These are phyloP conservation scores for Pipra filicauda DNA, from an alignment of 2,113 vertebrate species.

Conservation along the genomic window DNA sequence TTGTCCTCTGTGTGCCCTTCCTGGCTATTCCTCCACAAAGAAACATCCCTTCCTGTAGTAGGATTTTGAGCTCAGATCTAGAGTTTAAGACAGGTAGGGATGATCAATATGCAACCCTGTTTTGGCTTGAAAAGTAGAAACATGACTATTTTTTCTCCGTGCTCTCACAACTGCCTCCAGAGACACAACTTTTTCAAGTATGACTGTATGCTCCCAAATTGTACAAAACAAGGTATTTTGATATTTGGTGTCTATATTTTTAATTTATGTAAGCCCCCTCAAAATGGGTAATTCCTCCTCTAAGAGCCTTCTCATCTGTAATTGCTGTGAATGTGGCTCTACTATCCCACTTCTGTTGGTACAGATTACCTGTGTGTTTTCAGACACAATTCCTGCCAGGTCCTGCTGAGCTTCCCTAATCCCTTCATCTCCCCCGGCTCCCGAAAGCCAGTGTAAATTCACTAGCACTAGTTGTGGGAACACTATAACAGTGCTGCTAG, in stretches of 20 bases:
- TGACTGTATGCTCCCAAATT: background rate
- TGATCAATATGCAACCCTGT: background rate
- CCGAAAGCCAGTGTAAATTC: background rate
- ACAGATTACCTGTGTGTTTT: background rate
- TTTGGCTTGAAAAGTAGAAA: background rate
- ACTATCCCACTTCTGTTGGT: background rate
- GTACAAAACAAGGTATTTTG: background rate
- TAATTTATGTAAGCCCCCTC: background rate
- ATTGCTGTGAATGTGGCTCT: background rate
- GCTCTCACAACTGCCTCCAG: background rate
- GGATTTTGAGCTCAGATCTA: background rate
- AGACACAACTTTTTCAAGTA: background rate
- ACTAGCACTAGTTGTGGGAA: background rate
- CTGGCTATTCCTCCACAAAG: background rate
- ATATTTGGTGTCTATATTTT: background rate
- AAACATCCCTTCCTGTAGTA: background rate
- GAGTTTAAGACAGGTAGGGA: background rate
- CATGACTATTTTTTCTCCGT: background rate
- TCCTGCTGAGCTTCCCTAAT: constrained; percentile 30
- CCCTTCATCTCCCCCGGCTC: background rate
- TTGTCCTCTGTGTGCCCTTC: rapidly evolving
- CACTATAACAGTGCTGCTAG: background rate
- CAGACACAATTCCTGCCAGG: background rate
- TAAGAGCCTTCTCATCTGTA: background rate
- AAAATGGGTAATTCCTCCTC: background rate